Percentiles rank a stretch among this genome's conserved stretches.
Evolutionary conservation across 2,113 vertebrate species (phyloP).

Genomic region (Orthonyx spaldingii): DNA sequence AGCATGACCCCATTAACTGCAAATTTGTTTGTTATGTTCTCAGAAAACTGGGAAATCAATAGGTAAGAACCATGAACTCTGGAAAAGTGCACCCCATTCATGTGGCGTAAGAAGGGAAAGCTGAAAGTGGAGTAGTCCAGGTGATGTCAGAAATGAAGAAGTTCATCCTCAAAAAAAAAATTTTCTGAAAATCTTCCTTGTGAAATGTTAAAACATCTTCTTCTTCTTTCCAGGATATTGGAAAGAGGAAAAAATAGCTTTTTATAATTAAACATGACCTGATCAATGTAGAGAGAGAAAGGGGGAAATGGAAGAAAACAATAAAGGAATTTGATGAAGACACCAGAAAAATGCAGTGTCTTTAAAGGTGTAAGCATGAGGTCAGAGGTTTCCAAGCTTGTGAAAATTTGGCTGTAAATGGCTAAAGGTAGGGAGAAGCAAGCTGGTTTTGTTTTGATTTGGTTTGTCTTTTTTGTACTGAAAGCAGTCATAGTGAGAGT

Average conservation of each 20-base stretch:
- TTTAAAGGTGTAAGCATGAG: background rate
- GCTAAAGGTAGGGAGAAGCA: background rate
- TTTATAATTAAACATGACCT: background rate
- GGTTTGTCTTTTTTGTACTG: background rate
- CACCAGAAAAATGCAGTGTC: background rate
- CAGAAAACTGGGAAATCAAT: background rate
- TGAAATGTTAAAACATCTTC: background rate
- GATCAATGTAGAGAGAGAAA: background rate
- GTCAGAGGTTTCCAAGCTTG: background rate
- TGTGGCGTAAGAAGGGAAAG: background rate
- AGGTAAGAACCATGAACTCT: background rate
- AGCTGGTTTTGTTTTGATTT: background rate
- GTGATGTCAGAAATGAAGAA: background rate
- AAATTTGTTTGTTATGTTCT: slow-evolving; percentile 23
- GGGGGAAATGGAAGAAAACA: background rate
- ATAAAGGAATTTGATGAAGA: background rate
- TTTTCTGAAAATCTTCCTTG: background rate
- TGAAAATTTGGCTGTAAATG: background rate
- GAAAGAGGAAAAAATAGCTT: background rate
- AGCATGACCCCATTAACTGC: slow-evolving; percentile 13
- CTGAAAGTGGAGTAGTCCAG: background rate
- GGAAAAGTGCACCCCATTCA: background rate
- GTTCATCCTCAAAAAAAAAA: background rate
- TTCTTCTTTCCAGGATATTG: background rate
- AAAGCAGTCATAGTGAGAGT: background rate